Base-by-base conservation (phyloP, 2,113 vertebrate genomes). In the Poeciliopsis prolifica region DNA sequence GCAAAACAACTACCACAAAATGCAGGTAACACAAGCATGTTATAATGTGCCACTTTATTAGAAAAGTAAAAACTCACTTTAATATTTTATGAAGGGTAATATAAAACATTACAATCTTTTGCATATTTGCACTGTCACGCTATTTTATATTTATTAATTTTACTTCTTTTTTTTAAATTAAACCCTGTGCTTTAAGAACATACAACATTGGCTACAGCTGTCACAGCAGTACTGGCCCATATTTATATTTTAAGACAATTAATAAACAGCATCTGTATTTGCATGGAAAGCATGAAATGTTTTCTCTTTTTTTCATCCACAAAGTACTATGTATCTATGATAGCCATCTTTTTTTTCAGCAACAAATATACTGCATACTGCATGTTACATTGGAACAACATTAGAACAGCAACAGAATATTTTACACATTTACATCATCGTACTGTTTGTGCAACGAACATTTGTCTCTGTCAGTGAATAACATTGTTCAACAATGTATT, bases 31-130 rank as follows among this genome's bases (percentile, higher is more conserved):
- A 83, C 72, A 85, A 65, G 74, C 70, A 67, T 15, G 68, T 83
- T 88, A 77, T 90, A 88, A 90, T 93, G 92, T 94, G 94, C 91
- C 92, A 91, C 91, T 95, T 95, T 95, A 95, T 95, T 95, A 94
- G 84, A 95, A 95, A 95, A 95, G 93, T 94, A 95, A 94, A 95
- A 95, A 95, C 88, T 92, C 88, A 92, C 87, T 92, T 94, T 91
- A 89, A 93, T 93, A 91, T 92, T 91, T 91, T 93, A 92, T 89
- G 88, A 92, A 94, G 90, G 72, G 89, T 92, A 92, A 93, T 94
- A 95, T 91, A 95, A 95, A 95, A 94, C 91, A 92, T 94, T 94
- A 94, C 91, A 95, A 92, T 94, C 90, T 93, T 89, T 92, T 94
- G 89, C 91, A 94, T 93, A 94, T 91, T 86, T 93, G 87, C 92